These are phyloP conservation scores for Rhyacichthys aspro DNA, from an alignment of 2,797 vertebrate species.

Conservation along the genomic window DNA sequence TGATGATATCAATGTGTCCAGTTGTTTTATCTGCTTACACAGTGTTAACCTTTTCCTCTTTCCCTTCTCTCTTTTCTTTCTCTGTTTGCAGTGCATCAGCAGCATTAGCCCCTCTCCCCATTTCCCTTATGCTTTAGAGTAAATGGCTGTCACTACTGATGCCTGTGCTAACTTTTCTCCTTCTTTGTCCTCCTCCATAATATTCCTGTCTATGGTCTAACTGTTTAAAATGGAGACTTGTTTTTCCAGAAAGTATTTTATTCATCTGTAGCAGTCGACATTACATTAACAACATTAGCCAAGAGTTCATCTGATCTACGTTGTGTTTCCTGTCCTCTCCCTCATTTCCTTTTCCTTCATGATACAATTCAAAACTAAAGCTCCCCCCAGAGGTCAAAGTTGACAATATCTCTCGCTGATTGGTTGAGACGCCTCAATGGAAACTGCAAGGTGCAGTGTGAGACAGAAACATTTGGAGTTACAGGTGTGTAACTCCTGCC, in stretches of 20 bases:
- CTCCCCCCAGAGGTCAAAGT: conserved; percentile 73
- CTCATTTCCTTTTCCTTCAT: conserved; percentile 40
- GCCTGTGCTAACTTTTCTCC: conserved; percentile 49
- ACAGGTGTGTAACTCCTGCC: conserved; percentile 80
- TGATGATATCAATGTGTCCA: background rate
- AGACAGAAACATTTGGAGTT: conserved; percentile 76
- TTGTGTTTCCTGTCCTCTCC: conserved; percentile 69
- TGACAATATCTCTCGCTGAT: conserved; percentile 69
- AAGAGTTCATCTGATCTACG: conserved; percentile 47
- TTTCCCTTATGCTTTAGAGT: conserved; percentile 31
- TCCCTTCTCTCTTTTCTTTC: conserved; percentile 17
- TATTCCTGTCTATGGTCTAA: conserved; percentile 14
- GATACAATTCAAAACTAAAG: conserved; percentile 60
- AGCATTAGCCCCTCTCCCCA: conserved; percentile 26
- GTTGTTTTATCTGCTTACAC: conserved; percentile 23
- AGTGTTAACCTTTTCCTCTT: conserved; percentile 46
- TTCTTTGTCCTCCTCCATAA: conserved; percentile 28
- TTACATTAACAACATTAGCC: conserved; percentile 31
- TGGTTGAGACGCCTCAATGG: conserved; percentile 74
- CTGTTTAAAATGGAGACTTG: conserved; percentile 2
- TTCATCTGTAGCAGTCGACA: conserved; percentile 4
- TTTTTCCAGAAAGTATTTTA: conserved; percentile 13
- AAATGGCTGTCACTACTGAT: conserved; percentile 33
- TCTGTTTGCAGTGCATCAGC: conserved; percentile 59
- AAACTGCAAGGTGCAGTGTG: conserved; percentile 76